Evolutionary conservation across 2,797 vertebrate species (phyloP).

Genomic region (Numenius phaeopus): DNA sequence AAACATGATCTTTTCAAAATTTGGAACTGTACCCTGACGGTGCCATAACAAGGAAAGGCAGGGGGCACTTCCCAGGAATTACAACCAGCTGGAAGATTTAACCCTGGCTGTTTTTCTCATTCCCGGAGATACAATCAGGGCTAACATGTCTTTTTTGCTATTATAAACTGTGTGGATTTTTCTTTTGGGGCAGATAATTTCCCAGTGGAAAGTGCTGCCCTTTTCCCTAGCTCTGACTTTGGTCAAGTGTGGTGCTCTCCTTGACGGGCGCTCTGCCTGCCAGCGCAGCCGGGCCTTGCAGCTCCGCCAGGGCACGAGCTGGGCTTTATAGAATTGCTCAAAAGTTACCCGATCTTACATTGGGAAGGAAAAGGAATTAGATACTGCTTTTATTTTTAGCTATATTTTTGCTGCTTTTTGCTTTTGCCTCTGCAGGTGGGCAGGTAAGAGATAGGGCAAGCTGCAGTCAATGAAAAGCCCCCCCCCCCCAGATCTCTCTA

Average conservation of each 20-base stretch:
- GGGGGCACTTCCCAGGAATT: background rate
- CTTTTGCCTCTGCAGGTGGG: background rate
- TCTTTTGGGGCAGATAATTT: background rate
- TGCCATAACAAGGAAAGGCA: background rate
- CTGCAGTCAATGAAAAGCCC: background rate
- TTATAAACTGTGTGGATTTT: background rate
- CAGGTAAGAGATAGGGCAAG: background rate
- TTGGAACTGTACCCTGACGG: background rate
- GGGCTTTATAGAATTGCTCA: background rate
- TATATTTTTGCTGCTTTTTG: background rate
- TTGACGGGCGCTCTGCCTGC: background rate
- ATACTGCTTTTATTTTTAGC: background rate
- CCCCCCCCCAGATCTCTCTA: background rate
- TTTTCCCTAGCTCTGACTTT: background rate
- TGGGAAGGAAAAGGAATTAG: background rate
- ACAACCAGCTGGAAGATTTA: background rate
- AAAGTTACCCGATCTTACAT: rapidly evolving
- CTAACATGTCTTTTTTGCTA: background rate
- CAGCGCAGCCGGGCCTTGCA: background rate
- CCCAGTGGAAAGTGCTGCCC: background rate
- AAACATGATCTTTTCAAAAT: background rate
- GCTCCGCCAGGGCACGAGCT: background rate
- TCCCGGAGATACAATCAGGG: background rate
- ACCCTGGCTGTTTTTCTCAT: background rate
- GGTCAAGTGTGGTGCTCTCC: background rate